Conservation (phyloP, 2,888 invertebrate species). For the Acheta domesticus region DNA sequence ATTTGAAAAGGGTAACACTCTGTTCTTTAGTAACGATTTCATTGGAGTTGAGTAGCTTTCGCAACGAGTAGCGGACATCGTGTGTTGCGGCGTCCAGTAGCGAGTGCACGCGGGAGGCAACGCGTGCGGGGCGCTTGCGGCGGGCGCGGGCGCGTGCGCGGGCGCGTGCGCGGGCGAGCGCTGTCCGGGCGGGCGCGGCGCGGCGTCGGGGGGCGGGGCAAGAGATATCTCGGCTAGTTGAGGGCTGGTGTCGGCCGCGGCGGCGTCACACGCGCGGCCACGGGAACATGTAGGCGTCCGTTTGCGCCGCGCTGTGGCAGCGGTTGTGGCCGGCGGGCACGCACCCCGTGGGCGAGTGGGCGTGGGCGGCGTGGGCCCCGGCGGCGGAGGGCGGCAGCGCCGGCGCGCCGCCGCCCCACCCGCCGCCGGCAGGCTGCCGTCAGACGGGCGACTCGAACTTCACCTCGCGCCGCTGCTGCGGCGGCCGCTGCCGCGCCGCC, state of each 20-base stretch:
- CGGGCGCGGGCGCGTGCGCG: no score
- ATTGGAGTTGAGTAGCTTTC: no score
- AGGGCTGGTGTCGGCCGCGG: background rate
- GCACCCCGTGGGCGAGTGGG: background rate
- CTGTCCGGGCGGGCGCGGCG: no score
- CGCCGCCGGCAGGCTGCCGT: constrained; percentile 46
- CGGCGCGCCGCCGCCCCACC: constrained; percentile 40
- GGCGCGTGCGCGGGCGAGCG: no score
- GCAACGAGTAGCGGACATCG: no score
- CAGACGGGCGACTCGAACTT: constrained; percentile 48
- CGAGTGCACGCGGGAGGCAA: no score
- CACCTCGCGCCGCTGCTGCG: constrained; percentile 40
- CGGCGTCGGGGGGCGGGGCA: no score
- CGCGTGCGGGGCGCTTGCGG: no score
- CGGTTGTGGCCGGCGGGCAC: background rate
- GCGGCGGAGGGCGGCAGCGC: constrained; percentile 44
- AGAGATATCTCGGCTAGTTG: background rate
- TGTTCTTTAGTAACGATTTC: no score
- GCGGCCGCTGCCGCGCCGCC: constrained; percentile 20
- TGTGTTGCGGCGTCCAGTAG: no score
- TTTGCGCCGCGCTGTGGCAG: constrained; percentile 5
- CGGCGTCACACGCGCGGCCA: background rate
- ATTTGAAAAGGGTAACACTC: no score
- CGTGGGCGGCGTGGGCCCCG: background rate
- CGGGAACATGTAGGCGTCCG: background rate